Evolutionary conservation across 2,888 invertebrate genomes (phyloP).

Genomic region (Sepiola atlantica): DNA sequence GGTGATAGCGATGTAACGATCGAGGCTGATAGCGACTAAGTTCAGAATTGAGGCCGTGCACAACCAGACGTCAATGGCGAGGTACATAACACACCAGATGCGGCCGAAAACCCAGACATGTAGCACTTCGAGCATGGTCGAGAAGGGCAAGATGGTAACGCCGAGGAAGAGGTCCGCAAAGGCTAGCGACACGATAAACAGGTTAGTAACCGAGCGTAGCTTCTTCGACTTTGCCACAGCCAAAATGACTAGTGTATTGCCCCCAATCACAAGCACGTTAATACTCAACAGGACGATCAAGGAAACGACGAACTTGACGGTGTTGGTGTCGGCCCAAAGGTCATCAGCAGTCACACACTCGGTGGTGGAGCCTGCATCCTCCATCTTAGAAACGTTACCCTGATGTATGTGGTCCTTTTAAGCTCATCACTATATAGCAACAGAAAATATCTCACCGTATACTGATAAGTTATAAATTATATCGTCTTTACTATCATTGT

Average conservation of each 20-base stretch:
- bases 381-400: background rate
- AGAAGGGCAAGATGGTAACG: slow-evolving; percentile 94
- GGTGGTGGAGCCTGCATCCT: background rate
- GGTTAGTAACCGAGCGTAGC: slow-evolving; percentile 94
- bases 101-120: slow-evolving; percentile 92
- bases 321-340: slow-evolving; percentile 39
- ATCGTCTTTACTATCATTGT: background rate
- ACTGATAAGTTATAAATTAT: background rate
- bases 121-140: slow-evolving; percentile 89
- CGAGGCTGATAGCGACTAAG: slow-evolving; percentile 94
- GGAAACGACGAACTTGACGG: slow-evolving; percentile 51
- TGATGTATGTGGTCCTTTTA: background rate
- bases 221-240: slow-evolving; percentile 90
- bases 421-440: background rate
- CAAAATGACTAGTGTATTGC: slow-evolving; percentile 93
- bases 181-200: slow-evolving; percentile 96
- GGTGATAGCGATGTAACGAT: slow-evolving; percentile 93
- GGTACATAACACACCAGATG: slow-evolving; percentile 93
- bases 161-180: slow-evolving; percentile 97
- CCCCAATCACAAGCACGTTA: slow-evolving; percentile 90
- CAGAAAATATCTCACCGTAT: background rate
- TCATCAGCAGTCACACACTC: slow-evolving; percentile 41
- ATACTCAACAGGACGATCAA: slow-evolving; percentile 77
- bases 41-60: slow-evolving; percentile 98
- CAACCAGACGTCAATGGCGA: slow-evolving; percentile 98